Evolutionary conservation across 2,113 vertebrate species (phyloP), one percentile per base, ranked within the genome.

Genomic region (Petaurus breviceps): DNA sequence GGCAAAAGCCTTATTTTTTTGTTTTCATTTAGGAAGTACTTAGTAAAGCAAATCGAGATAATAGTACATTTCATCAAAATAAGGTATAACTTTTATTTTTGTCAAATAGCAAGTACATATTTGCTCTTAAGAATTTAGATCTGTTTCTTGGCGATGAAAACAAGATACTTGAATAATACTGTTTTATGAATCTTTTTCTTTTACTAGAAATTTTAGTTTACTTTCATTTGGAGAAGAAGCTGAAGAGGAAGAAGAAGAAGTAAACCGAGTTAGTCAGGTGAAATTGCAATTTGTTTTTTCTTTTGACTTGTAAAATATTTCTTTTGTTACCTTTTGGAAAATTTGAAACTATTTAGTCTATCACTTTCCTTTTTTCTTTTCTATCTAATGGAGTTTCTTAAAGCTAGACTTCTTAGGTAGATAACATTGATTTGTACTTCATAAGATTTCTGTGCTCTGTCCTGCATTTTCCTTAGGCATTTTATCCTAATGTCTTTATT

Each of bases 161-260:
- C 49, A 57, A 50, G 10, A 51, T 93, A 54, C 52, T 57, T 91
- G 91, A 91, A n/a, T 96, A 91, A n/a, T 96, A 94, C 95, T 57
- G 1, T 92, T 91, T 93, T 90, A 94, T 84, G 68, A 22, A 84
- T 84, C 19, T 94, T 97, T 97, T 95, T 43, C 96, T 94, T 55
- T 96, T 3, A 93, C n/a, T 91, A 99, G 99, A 98, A 99, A 99
- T 98, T 99, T 99, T 98, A 99, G 98, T 96, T 98, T 99, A 95
- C 99, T 99, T 96, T 99, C 99, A 2, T 99, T 99, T 98, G 99
- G 99, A 92, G 99, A 99, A 97, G 99, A 99, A 99, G 99, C 99
- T 50, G 99, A 99, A 97, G 99, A 99, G 97, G 99, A 99, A 46
- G 99, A 99, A 97, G 99, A 99, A 77, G 99, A 99, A 99, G 99